Evolutionary conservation across 2,113 vertebrate genomes (phyloP).

Genomic region (Cephalopterus ornatus): DNA sequence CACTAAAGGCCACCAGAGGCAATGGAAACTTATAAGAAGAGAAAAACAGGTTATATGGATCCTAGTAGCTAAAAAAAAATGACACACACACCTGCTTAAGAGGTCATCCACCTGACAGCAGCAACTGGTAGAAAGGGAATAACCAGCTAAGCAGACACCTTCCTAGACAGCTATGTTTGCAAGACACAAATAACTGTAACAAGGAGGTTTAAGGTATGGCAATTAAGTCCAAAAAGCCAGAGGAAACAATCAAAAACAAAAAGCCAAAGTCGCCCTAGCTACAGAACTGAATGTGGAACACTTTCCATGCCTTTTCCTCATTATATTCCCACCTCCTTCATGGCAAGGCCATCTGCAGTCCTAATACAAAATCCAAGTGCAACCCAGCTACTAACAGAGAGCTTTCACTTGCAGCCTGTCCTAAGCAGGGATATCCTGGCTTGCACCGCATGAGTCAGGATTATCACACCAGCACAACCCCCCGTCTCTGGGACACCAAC

Average conservation of each 20-base stretch:
- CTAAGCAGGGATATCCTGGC: not conserved
- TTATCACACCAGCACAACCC: constrained; percentile 4
- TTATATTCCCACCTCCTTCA: not conserved
- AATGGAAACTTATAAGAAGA: not conserved
- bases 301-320: not conserved
- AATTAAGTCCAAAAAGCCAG: not conserved
- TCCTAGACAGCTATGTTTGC: not conserved
- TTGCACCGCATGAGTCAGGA: not conserved
- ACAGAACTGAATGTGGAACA: not conserved
- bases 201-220: not conserved
- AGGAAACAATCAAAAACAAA: not conserved
- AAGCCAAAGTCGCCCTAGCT: not conserved
- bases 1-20: not conserved
- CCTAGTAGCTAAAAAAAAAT: not conserved
- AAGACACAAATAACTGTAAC: not conserved
- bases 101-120: not conserved
- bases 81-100: not conserved
- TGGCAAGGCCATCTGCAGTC: constrained; percentile 28
- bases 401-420: constrained; percentile 36
- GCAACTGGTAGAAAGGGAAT: not conserved
- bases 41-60: not conserved
- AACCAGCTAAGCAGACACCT: not conserved
- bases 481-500: not conserved
- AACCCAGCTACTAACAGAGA: constrained; percentile 6
- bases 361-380: not conserved